Conservation (phyloP, 2,888 invertebrate genomes). For the Spilosoma lubricipeda region DNA sequence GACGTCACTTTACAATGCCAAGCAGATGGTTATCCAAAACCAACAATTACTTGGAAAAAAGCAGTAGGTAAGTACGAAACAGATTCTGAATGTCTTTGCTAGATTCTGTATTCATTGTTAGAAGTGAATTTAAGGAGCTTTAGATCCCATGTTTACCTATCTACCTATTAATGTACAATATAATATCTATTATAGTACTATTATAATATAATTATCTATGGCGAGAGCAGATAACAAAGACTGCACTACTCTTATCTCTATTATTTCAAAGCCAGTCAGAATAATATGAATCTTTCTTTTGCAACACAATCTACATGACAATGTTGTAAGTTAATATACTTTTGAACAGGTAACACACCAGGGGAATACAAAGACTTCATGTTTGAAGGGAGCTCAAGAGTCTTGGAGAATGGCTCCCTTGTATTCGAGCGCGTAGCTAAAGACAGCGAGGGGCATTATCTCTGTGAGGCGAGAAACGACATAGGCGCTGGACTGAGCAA, state of each 20-base stretch:
- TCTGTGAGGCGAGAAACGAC: conserved; percentile 97
- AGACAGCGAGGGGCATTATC: conserved; percentile 95
- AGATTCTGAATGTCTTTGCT: background rate
- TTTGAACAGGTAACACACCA: conserved; percentile 85
- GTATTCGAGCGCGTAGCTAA: conserved; percentile 93
- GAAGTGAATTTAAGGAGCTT: background rate
- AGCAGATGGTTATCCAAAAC: conserved; percentile 96
- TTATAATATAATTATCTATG: background rate
- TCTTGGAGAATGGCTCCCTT: conserved; percentile 93
- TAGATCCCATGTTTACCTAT: background rate
- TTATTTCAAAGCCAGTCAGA: conserved; percentile 5
- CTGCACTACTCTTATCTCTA: conserved; percentile 10
- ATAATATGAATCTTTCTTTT: conserved; percentile 14
- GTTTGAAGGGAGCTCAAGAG: conserved; percentile 91
- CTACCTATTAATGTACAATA: too few species aligned
- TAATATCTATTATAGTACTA: too few species aligned
- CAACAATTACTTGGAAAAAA: conserved; percentile 95
- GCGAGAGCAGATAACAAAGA: background rate
- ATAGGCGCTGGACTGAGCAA: conserved; percentile 97
- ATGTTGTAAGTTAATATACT: conserved; percentile 44
- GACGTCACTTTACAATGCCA: conserved; percentile 95
- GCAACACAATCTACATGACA: conserved; percentile 49
- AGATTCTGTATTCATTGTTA: background rate
- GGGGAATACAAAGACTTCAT: conserved; percentile 94
- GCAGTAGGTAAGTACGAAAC: conserved; percentile 89